Percentiles rank a stretch among this genome's conserved stretches.
phyloP scores from a whole-genome alignment of 2,113 vertebrate species.

The Himantopus leucocephalus region DNA sequence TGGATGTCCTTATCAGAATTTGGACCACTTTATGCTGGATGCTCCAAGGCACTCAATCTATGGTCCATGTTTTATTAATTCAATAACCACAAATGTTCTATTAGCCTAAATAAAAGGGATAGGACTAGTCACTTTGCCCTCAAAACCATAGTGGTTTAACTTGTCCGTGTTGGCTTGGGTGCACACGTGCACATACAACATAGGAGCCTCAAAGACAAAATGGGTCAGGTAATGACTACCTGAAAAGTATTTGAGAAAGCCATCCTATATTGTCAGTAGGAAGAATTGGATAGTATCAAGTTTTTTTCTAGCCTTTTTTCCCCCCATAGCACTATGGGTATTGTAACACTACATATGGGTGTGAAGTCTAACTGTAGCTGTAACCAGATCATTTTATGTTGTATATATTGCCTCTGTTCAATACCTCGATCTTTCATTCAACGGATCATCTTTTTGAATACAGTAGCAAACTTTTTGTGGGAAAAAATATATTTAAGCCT shows the following conservation, averaged over 20 bases:
- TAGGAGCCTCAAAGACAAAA: neutral
- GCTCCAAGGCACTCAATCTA: neutral
- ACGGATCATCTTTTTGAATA: neutral
- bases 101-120: neutral
- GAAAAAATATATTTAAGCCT: neutral
- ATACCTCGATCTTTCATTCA: neutral
- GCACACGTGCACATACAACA: accelerated
- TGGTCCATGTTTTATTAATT: neutral
- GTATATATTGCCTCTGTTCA: neutral
- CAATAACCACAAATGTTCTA: neutral
- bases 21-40: neutral
- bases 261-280: neutral
- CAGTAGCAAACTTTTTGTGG: neutral
- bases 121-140: neutral
- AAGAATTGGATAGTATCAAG: neutral
- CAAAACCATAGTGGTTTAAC: neutral
- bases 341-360: neutral
- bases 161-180: neutral
- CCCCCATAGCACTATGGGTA: neutral
- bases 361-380: neutral
- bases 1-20: neutral
- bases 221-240: neutral
- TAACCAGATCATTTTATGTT: neutral
- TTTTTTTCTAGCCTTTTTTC: neutral
- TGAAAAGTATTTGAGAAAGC: neutral